These are phyloP conservation scores for Labeo catla DNA, from an alignment of 2,113 vertebrate species.

Conservation along the genomic window DNA sequence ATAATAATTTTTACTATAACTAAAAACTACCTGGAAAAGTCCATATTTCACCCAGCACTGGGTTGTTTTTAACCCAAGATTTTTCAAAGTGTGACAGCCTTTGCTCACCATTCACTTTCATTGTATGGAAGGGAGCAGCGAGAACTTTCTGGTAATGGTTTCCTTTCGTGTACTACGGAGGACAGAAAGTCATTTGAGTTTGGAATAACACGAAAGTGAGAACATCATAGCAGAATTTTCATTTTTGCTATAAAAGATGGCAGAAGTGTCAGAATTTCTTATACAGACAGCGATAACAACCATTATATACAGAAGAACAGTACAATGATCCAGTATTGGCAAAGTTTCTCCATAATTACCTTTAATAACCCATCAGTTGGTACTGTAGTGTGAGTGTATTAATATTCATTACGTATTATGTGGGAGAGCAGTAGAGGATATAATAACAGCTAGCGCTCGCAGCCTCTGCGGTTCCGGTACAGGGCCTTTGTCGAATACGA, in stretches of 20 bases:
- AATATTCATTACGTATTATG: slow-evolving; percentile 73
- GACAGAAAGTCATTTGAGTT: background rate
- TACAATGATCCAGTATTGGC: slow-evolving; percentile 15
- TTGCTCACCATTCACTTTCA: background rate
- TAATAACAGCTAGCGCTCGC: slow-evolving; percentile 70
- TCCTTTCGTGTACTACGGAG: background rate
- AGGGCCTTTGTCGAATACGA: slow-evolving; percentile 1
- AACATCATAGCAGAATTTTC: background rate
- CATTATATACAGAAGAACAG: background rate
- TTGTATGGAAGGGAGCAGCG: background rate
- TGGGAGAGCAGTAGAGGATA: slow-evolving; percentile 68
- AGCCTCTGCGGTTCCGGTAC: slow-evolving; percentile 50
- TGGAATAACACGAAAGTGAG: background rate
- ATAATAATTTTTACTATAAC: no score
- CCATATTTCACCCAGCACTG: no score
- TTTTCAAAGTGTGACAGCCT: background rate
- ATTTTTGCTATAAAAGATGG: background rate
- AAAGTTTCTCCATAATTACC: slow-evolving; percentile 39
- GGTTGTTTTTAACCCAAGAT: no score
- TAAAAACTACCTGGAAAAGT: no score
- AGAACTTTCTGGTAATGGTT: background rate
- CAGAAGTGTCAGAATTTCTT: background rate
- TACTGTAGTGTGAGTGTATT: slow-evolving; percentile 69
- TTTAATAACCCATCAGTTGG: slow-evolving; percentile 62
- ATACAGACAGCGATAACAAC: background rate